Evolutionary conservation across 2,113 vertebrate species (phyloP).

Genomic region (Hyla sarda): DNA sequence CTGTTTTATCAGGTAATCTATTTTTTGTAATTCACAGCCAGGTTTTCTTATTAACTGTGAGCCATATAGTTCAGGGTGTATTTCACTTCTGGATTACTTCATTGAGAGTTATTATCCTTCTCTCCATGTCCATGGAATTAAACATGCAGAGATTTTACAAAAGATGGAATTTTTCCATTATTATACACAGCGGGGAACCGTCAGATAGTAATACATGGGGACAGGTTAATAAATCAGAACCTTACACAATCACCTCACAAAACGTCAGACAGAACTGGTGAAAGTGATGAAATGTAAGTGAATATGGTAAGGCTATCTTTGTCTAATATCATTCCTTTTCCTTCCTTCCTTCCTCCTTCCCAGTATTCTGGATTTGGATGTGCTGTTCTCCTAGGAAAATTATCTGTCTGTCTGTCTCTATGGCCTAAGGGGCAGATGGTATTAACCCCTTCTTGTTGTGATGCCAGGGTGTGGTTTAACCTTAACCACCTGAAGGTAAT

Average conservation of each 20-base stretch:
- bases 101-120: background rate
- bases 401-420: too few species aligned
- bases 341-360: too few species aligned
- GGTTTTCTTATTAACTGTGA: background rate
- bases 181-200: background rate
- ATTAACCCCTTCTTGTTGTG: too few species aligned
- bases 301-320: too few species aligned
- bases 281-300: too few species aligned
- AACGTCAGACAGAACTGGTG: background rate
- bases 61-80: background rate
- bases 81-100: background rate
- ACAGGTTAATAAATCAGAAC: background rate
- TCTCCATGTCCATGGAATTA: background rate
- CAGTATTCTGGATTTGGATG: too few species aligned
- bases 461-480: too few species aligned
- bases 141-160: background rate
- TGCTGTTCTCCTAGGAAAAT: too few species aligned
- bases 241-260: background rate
- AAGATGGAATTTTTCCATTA: background rate
- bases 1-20: background rate
- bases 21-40: background rate
- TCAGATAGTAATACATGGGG: background rate
- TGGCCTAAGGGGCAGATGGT: too few species aligned
- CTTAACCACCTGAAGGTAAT: too few species aligned
- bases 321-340: too few species aligned